phyloP scores from a whole-genome alignment of 2,888 invertebrate genomes.

The Scaptomyza polygonia region DNA sequence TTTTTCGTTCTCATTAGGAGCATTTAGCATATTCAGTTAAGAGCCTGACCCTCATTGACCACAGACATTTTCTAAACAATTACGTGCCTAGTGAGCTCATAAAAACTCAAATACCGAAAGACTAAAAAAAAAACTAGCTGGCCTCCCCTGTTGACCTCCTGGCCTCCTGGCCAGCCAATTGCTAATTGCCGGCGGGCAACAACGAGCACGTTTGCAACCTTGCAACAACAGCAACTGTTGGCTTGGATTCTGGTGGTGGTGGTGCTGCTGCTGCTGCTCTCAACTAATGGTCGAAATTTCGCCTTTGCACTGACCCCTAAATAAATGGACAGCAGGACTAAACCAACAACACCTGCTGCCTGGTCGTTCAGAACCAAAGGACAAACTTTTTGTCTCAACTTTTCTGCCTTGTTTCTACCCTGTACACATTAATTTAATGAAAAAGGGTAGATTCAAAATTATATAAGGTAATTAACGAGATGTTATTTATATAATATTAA shows the following conservation, averaged over 20 bases:
- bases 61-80: conserved; percentile 61
- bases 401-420: conserved; percentile 29
- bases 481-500: too few species aligned
- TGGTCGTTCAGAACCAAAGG: conserved; percentile 43
- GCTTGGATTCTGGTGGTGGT: conserved; percentile 18
- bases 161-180: conserved; percentile 36
- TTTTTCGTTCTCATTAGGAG: conserved; percentile 16
- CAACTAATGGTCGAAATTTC: conserved; percentile 57
- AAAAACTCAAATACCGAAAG: conserved; percentile 57
- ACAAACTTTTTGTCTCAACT: conserved; percentile 60
- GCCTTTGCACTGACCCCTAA: conserved; percentile 66
- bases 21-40: conserved; percentile 5
- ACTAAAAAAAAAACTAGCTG: conserved; percentile 28
- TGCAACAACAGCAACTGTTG: conserved; percentile 10
- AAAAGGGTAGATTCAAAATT: not conserved
- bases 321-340: conserved; percentile 50
- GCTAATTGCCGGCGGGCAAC: conserved; percentile 53
- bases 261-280: conserved; percentile 7
- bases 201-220: conserved; percentile 21
- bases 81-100: conserved; percentile 59
- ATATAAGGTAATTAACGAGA: not conserved
- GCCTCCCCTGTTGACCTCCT: not conserved
- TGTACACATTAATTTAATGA: not conserved
- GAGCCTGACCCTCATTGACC: conserved; percentile 1
- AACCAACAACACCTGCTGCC: conserved; percentile 57